Percentiles rank a stretch among this genome's conserved stretches.
Conservation (phyloP, 2,113 vertebrate species). For the Electrona antarctica region DNA sequence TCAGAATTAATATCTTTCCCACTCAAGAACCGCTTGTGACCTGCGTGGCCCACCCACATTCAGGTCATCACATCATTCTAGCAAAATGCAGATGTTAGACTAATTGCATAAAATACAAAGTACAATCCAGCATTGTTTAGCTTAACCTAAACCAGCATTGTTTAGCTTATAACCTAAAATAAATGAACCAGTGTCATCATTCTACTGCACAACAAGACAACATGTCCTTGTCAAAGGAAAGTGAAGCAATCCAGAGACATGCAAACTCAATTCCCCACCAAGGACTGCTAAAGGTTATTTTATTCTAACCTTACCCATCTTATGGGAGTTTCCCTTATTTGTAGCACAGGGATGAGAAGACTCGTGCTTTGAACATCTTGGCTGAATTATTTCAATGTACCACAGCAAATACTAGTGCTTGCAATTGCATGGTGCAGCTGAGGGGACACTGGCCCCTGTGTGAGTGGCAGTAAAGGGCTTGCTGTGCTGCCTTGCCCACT, state of each 20-base stretch:
- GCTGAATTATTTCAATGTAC: constrained; percentile 8
- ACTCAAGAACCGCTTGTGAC: not conserved
- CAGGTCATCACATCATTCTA: not conserved
- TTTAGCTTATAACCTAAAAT: not conserved
- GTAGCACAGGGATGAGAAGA: not conserved
- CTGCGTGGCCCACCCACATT: not conserved
- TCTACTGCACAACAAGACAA: not conserved
- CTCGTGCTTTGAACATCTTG: constrained; percentile 9
- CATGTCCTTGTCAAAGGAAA: too few species aligned
- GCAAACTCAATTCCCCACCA: too few species aligned
- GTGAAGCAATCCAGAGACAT: too few species aligned
- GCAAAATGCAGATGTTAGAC: not conserved
- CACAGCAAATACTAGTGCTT: constrained; percentile 15
- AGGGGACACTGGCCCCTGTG: constrained; percentile 68
- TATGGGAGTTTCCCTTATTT: too few species aligned
- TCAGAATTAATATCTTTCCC: not conserved
- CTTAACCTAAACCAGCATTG: not conserved
- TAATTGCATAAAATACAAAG: not conserved
- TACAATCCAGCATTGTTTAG: not conserved
- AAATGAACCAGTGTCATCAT: not conserved
- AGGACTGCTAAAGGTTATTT: too few species aligned
- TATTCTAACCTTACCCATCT: too few species aligned
- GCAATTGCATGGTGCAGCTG: constrained; percentile 42
- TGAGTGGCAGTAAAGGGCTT: constrained; percentile 45
- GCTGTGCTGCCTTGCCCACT: constrained; percentile 49